Base-by-base conservation (phyloP, 2,113 vertebrate species). In the Leptobrachium leishanense region DNA sequence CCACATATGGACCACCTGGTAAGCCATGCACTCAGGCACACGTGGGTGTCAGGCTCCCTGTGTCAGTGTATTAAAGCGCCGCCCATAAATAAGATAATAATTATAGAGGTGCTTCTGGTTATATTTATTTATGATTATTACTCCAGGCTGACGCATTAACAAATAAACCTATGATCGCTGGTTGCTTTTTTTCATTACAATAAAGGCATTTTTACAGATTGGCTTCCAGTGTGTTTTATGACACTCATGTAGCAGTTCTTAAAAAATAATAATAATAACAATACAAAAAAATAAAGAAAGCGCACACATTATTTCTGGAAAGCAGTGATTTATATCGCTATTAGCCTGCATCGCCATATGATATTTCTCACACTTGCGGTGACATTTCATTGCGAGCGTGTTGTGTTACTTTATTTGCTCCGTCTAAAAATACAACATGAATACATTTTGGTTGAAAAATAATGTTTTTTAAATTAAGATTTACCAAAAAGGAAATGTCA, bases 361-460 rank as follows among this genome's bases (percentile, higher is more conserved):
- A 43, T 43, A 74, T 74, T 62, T 20, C 31, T 74, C 72, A 74
- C 72, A 62, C 72, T 2, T 15, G 2, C n/a, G 72, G 11, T 59
- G 54, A 74, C 72, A 74, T 74, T 74, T 62, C 43, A 74, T 62
- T 74, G n/a, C 15, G 12, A 39, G 59, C 8, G 6, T 64, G 43
- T 46, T 74, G 57, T 43, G 13, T 20, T 20, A 59, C 72, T 57
- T 74, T 74, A 74, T 64, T 74, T 74, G 15, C 42, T 44, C 8
- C 6, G 7, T 74, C 57, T 74, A 64, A 64, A 74, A 63, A 74
- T 74, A 64, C 72, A 44, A 41, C 3, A 44, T 64, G 42, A 46
- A 74, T 64, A 64, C 41, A 74, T 74, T 74, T 31, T 64, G 13
- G 39, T 57, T 74, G 41, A 64, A 64, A 74, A 44, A 44, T 6